phyloP scores from a whole-genome alignment of 2,888 invertebrate species.

The Caenorhabditis plicata region DNA sequence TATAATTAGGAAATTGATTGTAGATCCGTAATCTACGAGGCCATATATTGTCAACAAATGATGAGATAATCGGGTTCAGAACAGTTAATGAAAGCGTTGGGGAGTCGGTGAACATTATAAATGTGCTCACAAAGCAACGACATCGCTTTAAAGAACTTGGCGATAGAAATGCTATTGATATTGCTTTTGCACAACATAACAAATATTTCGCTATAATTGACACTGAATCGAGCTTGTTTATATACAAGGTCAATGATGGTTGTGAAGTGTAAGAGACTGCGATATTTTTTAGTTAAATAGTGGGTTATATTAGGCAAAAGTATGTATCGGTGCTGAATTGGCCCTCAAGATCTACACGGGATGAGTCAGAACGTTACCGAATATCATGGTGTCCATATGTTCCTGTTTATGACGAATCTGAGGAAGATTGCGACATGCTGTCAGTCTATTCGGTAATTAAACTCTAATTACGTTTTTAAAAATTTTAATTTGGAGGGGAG shows the following conservation, averaged over 20 bases:
- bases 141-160: slow-evolving; percentile 57
- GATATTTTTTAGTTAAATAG: not conserved
- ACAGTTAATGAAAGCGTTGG: slow-evolving; percentile 41
- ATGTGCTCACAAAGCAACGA: slow-evolving; percentile 39
- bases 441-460: slow-evolving; percentile 35
- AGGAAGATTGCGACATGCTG: slow-evolving; percentile 35
- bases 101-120: slow-evolving; percentile 43
- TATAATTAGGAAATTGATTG: not conserved
- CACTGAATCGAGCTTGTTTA: slow-evolving; percentile 48
- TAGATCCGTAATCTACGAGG: slow-evolving; percentile 23
- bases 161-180: slow-evolving; percentile 40
- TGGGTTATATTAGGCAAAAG: slow-evolving; percentile 17
- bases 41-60: slow-evolving; percentile 43
- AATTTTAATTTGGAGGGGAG: slow-evolving; percentile 41
- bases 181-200: slow-evolving; percentile 54
- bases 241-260: slow-evolving; percentile 48
- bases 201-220: slow-evolving; percentile 58
- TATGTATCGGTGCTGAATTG: slow-evolving; percentile 16
- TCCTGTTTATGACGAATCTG: slow-evolving; percentile 24
- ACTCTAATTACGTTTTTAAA: not conserved
- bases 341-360: slow-evolving; percentile 7
- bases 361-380: slow-evolving; percentile 13
- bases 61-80: slow-evolving; percentile 52
- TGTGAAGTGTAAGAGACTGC: slow-evolving; percentile 19
- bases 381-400: slow-evolving; percentile 61